Evolutionary conservation across 37 sponge, comb jelly and placozoan genomes (phyloP).

Genomic region (Theonella swinhoei): DNA sequence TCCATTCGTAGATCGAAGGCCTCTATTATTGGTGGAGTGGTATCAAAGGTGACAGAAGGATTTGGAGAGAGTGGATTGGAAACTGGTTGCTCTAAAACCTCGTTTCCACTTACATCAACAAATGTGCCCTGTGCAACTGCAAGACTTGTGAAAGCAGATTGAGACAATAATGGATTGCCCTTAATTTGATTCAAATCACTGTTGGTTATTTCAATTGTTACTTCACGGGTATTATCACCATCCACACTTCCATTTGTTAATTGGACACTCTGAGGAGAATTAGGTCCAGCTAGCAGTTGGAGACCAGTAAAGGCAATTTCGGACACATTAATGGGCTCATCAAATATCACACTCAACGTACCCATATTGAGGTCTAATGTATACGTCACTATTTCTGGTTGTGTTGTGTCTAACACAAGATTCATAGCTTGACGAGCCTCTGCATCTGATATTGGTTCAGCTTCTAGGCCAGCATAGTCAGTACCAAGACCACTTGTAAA

Average conservation of each 20-base stretch:
- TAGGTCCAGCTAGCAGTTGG: constrained; percentile 41
- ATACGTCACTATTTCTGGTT: constrained; percentile 55
- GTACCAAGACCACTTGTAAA: constrained; percentile 20
- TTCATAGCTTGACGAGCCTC: constrained; percentile 18
- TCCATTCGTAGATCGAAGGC: constrained; percentile 89
- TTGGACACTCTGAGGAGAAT: constrained; percentile 22
- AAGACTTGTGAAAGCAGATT: constrained; percentile 67
- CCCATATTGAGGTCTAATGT: constrained; percentile 71
- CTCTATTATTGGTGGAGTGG: constrained; percentile 64
- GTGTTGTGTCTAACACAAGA: constrained; percentile 55
- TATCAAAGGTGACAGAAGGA: constrained; percentile 32
- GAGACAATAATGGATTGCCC: constrained; percentile 36
- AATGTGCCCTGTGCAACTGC: constrained; percentile 47
- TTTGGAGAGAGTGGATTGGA: constrained; percentile 35
- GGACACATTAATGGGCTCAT: constrained; percentile 74
- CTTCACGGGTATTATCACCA: constrained; percentile 26
- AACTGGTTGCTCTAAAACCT: constrained; percentile 13
- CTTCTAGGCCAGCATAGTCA: constrained; percentile 66
- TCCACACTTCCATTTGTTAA: constrained; percentile 59
- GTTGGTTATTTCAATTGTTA: constrained; percentile 40
- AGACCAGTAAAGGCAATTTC: constrained; percentile 41
- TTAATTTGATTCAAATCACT: constrained; percentile 71
- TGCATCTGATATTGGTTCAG: constrained; percentile 10
- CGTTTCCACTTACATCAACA: constrained; percentile 70
- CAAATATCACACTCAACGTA: constrained; percentile 56